Evolutionary conservation across 2,797 vertebrate species (phyloP).

Genomic region (Paedocypris micromegethes): DNA sequence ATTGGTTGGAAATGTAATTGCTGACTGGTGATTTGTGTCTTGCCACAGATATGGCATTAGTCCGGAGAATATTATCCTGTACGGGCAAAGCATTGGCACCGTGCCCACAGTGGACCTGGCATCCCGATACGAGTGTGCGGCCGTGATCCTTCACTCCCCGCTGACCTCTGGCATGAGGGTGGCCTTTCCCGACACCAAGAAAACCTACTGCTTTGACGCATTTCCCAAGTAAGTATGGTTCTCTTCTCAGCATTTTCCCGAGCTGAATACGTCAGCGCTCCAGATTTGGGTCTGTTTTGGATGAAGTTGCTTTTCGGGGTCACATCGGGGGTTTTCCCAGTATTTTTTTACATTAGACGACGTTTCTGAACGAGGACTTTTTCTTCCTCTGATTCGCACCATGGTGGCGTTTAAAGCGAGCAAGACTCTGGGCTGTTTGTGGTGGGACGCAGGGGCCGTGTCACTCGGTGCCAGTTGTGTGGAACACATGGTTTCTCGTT

Average conservation of each 20-base stretch:
- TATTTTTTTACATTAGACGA: too few species aligned
- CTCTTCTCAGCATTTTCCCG: background rate
- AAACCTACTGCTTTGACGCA: conserved; percentile 94
- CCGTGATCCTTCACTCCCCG: conserved; percentile 89
- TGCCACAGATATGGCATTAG: conserved; percentile 84
- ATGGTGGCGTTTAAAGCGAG: background rate
- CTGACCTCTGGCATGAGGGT: conserved; percentile 94
- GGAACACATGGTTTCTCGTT: conserved; percentile 32
- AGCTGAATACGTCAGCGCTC: background rate
- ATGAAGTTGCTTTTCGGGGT: conserved; percentile 12
- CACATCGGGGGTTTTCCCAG: background rate
- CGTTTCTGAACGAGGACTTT: too few species aligned
- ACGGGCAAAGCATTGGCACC: conserved; percentile 92
- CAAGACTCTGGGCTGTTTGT: background rate
- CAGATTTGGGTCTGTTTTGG: conserved; percentile 7
- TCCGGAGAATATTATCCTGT: conserved; percentile 91
- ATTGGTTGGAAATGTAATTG: background rate
- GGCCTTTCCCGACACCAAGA: conserved; percentile 93
- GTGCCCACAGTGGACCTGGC: conserved; percentile 93
- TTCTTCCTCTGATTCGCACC: too few species aligned
- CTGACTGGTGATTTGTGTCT: background rate
- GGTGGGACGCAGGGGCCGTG: conserved; percentile 19
- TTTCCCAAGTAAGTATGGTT: conserved; percentile 84
- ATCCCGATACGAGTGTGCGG: conserved; percentile 90
- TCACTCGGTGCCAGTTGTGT: conserved; percentile 36